These are phyloP conservation scores for Macrochelys suwanniensis DNA, from an alignment of 2,797 vertebrate genomes.

Conservation along the genomic window DNA sequence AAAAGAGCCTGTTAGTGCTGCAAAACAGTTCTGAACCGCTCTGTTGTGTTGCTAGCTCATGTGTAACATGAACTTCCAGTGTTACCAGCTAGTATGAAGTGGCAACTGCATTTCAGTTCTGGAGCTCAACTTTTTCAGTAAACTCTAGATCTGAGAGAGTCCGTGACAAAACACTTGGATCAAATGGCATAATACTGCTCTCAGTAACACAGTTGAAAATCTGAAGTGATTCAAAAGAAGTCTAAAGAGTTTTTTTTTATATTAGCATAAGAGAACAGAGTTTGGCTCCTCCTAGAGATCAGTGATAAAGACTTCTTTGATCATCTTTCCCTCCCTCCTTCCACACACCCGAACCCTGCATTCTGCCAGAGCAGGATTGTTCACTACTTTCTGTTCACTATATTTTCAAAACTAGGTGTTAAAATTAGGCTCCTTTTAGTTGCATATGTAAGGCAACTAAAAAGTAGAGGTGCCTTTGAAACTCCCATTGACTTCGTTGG, in stretches of 20 bases:
- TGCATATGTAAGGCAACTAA: not conserved
- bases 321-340: not conserved
- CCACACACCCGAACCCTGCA: not conserved
- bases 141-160: not conserved
- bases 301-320: not conserved
- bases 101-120: not conserved
- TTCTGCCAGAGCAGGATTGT: not conserved
- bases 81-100: accelerated
- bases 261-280: not conserved
- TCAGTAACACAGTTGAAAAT: not conserved
- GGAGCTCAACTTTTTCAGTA: not conserved
- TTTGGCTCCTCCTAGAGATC: not conserved
- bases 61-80: not conserved
- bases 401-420: not conserved
- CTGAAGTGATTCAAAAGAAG: not conserved
- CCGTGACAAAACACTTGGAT: not conserved
- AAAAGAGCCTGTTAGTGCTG: not conserved
- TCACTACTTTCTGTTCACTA: not conserved
- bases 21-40: not conserved
- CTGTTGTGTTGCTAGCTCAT: accelerated
- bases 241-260: not conserved
- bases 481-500: not conserved
- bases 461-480: not conserved
- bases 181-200: not conserved
- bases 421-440: not conserved